Evolutionary conservation across 1,140 invertebrate species (phyloP).

Genomic region (Tetragnatha versicolor): DNA sequence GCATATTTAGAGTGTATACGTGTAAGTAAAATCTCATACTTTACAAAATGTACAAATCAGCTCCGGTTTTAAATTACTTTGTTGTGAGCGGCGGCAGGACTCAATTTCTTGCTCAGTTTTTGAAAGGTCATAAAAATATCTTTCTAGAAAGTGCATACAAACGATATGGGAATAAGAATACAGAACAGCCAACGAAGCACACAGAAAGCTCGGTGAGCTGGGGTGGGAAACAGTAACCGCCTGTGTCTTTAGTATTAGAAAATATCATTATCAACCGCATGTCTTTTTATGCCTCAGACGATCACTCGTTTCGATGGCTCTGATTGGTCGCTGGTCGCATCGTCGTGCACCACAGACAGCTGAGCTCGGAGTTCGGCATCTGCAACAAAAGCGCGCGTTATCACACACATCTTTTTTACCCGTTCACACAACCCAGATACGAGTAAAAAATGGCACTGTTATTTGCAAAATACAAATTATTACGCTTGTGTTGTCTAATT

Average conservation of each 20-base stretch:
- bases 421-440: too few relatives aligned
- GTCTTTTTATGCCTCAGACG: not conserved
- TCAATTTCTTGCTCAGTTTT: slow-evolving; percentile 12
- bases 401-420: too few relatives aligned
- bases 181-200: not conserved
- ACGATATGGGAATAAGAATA: slow-evolving; percentile 21
- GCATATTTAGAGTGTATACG: slow-evolving; percentile 43
- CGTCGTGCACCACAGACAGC: slow-evolving; percentile 35
- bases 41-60: slow-evolving; percentile 48
- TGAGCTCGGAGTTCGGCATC: slow-evolving; percentile 48
- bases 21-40: slow-evolving; percentile 44
- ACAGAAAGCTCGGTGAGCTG: not conserved
- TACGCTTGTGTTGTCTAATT: too few relatives aligned
- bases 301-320: slow-evolving; percentile 1
- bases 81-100: slow-evolving; percentile 30
- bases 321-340: not conserved
- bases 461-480: too few relatives aligned
- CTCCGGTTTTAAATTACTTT: slow-evolving; percentile 29
- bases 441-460: too few relatives aligned
- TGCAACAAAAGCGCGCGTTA: too few relatives aligned
- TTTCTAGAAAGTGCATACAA: slow-evolving; percentile 43
- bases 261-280: slow-evolving; percentile 19
- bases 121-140: slow-evolving; percentile 30
- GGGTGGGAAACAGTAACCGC: too few relatives aligned
- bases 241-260: too few relatives aligned